phyloP scores from a whole-genome alignment of 2,797 vertebrate species.

The Oreortyx pictus region DNA sequence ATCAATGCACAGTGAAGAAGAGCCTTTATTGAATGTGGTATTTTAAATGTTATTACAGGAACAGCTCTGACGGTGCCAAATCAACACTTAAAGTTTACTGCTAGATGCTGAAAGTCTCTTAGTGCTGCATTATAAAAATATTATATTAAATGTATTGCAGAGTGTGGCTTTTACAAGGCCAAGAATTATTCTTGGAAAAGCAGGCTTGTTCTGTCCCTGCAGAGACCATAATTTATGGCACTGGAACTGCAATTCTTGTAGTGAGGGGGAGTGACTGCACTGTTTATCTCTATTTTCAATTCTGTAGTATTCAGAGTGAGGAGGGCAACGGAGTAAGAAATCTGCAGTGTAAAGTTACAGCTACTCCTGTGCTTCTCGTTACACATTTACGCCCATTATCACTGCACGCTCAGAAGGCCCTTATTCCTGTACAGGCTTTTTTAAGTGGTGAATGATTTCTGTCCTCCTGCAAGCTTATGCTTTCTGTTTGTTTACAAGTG shows the following conservation, averaged over 20 bases:
- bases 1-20: background rate
- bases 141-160: conserved; percentile 1
- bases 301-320: background rate
- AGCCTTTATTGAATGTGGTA: background rate
- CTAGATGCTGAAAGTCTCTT: conserved; percentile 4
- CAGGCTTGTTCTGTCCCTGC: background rate
- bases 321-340: background rate
- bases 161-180: background rate
- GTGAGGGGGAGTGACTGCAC: background rate
- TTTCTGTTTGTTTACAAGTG: background rate
- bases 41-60: background rate
- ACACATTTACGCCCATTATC: background rate
- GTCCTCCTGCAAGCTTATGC: background rate
- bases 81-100: conserved; percentile 8
- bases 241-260: background rate
- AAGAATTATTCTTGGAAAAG: conserved; percentile 25
- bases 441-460: background rate
- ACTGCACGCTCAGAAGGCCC: background rate
- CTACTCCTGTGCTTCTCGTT: background rate
- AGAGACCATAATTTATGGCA: conserved; percentile 1
- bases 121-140: conserved; percentile 24
- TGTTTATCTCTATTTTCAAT: background rate
- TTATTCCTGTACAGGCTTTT: background rate
- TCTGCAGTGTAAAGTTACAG: background rate
- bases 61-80: background rate